Base-by-base conservation (phyloP, 35 echinoderm and acorn worm species). In the Diadema setosum region DNA sequence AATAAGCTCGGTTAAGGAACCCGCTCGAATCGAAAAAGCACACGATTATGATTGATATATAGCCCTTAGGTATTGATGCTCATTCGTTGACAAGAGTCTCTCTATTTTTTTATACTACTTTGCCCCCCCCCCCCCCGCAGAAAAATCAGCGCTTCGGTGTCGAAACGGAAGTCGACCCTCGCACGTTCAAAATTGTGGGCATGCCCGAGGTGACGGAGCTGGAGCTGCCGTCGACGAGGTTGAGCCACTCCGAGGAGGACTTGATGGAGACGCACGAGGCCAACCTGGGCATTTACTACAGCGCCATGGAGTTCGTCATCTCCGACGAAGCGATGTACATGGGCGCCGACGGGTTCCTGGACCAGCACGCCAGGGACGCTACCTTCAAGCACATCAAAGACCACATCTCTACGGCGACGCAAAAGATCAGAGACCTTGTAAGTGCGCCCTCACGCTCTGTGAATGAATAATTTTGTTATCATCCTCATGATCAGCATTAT, bases 261-360 rank as follows among this genome's bases (percentile, higher is more conserved):
- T 41, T 78, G 27, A 9, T 78, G 20, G 73, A 78, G 37, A 78
- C 73, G 24, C 73, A 78, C 73, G 24, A 41, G 44, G 8, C 40
- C 39, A 78, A 78, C 37, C 73, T 78, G 39, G 73, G 73, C 27
- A 78, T 78, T n/a, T 78, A 78, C 20, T 78, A 42, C 73, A 5
- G 25, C 11, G 73, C 73, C 11, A 78, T 78, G 73, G 8, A 78
- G 20, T 78, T n/a, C 39, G 35, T 78, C 73, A 78, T 78, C 73
- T 18, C 33, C 8, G 73, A 78, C 73, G 73, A 78, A 44, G 1
- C 73, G 5, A 25, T 78, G 40, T 78, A 78, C 40, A 9, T 78
- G 2, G 73, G 73, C 24, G 40, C 35, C 2, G 73, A 78, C 12
- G 73, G 44, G 7, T 78, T 78, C 40, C 73, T 78, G 9, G 35